A percentile compares a stretch with the other conserved stretches of the same genome.
These are phyloP conservation scores for Apis dorsata DNA, from an alignment of 1,140 invertebrate species.

Conservation along the genomic window DNA sequence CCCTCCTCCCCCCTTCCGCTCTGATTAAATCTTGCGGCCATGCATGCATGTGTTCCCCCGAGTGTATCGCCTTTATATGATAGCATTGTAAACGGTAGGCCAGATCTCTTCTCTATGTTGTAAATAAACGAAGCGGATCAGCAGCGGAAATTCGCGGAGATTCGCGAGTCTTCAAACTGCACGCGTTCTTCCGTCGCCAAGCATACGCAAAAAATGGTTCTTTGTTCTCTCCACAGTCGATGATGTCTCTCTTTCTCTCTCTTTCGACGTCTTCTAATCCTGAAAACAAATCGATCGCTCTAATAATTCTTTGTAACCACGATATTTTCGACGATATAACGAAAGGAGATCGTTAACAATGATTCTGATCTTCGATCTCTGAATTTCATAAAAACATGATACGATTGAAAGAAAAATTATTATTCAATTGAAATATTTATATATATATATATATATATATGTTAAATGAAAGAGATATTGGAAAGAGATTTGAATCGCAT, in stretches of 20 bases:
- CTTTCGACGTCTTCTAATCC: constrained; percentile 13
- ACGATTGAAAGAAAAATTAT: no score
- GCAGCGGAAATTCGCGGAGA: not conserved
- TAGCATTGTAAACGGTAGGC: constrained; percentile 50
- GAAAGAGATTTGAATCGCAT: no score
- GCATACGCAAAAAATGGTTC: not conserved
- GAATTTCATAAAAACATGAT: no score
- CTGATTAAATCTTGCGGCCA: constrained; percentile 51
- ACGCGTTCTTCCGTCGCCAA: constrained; percentile 2
- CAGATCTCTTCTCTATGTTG: constrained; percentile 52
- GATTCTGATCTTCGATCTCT: no score
- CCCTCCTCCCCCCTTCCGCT: constrained; percentile 23
- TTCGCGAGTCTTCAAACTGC: not conserved
- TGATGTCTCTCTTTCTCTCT: constrained; percentile 2
- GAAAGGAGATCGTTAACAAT: not conserved
- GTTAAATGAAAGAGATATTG: no score
- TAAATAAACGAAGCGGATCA: constrained; percentile 46
- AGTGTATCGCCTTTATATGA: constrained; percentile 64
- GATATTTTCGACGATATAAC: no score
- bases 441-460: no score
- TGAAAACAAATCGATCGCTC: not conserved
- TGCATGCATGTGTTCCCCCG: constrained; percentile 61
- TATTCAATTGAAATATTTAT: no score
- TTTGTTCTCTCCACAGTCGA: constrained; percentile 41
- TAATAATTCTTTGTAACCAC: not conserved